Percentiles rank a stretch among this genome's conserved stretches.
Conservation (phyloP, 2,888 invertebrate genomes). For the Dioctria rufipes region DNA sequence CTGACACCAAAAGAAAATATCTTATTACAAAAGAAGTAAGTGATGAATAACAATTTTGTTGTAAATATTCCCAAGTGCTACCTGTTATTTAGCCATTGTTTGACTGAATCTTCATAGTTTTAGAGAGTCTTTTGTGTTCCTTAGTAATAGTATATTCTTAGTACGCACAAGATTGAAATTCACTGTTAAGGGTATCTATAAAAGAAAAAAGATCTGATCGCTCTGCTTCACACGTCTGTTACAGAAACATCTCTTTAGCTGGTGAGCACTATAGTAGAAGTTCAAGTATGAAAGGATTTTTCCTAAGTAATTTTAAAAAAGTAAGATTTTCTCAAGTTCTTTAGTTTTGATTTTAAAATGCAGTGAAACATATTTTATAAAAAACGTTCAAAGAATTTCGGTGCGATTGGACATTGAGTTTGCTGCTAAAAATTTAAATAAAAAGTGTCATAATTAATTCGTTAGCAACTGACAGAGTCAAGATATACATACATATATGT, state of each 20-base stretch:
- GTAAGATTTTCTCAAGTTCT: not conserved
- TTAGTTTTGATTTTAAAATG: no score
- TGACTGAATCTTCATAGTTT: not conserved
- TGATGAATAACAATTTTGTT: not conserved
- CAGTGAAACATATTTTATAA: no score
- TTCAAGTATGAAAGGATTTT: conserved; percentile 22
- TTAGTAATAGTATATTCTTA: not conserved
- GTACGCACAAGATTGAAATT: not conserved
- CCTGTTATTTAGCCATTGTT: conserved; percentile 3
- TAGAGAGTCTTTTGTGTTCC: conserved; percentile 4
- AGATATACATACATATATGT: no score
- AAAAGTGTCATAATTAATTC: no score
- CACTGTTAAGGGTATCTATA: conserved; percentile 17
- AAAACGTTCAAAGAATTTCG: no score
- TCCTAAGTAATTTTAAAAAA: conserved; percentile 3
- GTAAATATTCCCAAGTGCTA: not conserved
- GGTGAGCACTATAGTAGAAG: not conserved
- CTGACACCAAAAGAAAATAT: conserved; percentile 32
- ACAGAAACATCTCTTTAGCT: not conserved
- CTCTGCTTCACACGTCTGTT: conserved; percentile 3
- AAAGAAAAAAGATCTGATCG: not conserved
- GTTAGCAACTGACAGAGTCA: no score
- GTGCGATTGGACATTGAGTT: no score
- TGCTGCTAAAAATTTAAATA: no score
- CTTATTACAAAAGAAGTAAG: conserved; percentile 24